These are phyloP conservation scores for Tethya wilhelma DNA, from an alignment of 37 sponge, comb jelly and placozoan species.

Conservation along the genomic window DNA sequence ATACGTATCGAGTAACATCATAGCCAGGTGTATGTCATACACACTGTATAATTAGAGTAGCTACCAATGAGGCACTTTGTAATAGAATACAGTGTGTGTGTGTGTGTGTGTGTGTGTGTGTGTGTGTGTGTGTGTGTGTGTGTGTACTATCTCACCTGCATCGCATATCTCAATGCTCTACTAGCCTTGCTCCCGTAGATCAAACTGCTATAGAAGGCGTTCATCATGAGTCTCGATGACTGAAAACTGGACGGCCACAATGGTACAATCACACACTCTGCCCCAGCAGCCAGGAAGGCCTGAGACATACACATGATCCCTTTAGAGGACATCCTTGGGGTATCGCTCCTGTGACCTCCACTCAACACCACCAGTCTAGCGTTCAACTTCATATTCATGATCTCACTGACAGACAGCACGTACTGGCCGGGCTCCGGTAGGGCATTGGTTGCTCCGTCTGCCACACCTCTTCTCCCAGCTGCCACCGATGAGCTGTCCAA, in stretches of 20 bases:
- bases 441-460: slow-evolving; percentile 36
- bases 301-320: slow-evolving; percentile 75
- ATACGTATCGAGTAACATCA: neutral
- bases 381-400: slow-evolving; percentile 52
- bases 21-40: too few relatives aligned
- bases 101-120: too few relatives aligned
- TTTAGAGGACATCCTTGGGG: slow-evolving; percentile 46
- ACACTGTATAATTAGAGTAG: too few relatives aligned
- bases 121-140: neutral
- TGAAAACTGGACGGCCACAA: slow-evolving; percentile 86
- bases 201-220: slow-evolving; percentile 87
- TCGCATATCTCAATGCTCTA: slow-evolving; percentile 82
- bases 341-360: slow-evolving; percentile 61
- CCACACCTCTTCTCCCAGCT: slow-evolving; percentile 50
- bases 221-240: slow-evolving; percentile 85
- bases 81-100: neutral
- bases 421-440: slow-evolving; percentile 64
- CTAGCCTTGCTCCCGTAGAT: slow-evolving; percentile 77
- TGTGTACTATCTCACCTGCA: slow-evolving; percentile 61
- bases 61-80: too few relatives aligned
- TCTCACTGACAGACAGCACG: slow-evolving; percentile 69
- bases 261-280: slow-evolving; percentile 80
- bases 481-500: neutral
- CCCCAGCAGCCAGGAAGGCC: slow-evolving; percentile 82
- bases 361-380: slow-evolving; percentile 87